A percentile compares a stretch with the other conserved stretches of the same genome.
phyloP scores from a whole-genome alignment of 1,140 invertebrate genomes.

The Choristoneura fumiferana region DNA sequence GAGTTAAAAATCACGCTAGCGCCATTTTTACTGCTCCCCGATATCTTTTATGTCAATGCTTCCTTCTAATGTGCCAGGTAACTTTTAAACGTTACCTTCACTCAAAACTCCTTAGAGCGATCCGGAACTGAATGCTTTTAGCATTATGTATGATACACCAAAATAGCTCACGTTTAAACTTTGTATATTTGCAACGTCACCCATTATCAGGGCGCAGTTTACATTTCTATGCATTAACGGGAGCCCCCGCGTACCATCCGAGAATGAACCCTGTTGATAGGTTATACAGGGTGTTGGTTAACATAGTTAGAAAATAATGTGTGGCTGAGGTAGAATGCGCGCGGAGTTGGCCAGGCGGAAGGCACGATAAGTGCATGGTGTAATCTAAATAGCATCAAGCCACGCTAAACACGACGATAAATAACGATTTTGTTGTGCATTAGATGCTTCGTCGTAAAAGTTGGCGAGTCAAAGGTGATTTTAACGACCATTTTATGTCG shows the following conservation, averaged over 20 bases:
- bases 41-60: too few species aligned
- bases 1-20: too few species aligned
- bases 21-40: too few species aligned
- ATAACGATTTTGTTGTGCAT: neutral
- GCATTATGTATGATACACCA: conserved; percentile 4
- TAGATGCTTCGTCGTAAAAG: neutral
- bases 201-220: conserved; percentile 57
- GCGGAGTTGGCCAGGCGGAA: conserved; percentile 58
- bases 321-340: conserved; percentile 36
- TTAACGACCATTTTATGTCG: neutral
- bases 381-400: conserved; percentile 69
- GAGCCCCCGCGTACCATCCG: conserved; percentile 19
- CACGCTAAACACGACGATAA: neutral
- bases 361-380: conserved; percentile 60
- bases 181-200: conserved; percentile 45
- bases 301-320: conserved; percentile 38
- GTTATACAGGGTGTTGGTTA: conserved; percentile 24
- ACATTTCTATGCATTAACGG: conserved; percentile 64
- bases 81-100: too few species aligned
- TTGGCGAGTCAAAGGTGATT: neutral
- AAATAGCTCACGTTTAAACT: conserved; percentile 48
- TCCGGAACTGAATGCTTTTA: conserved; percentile 13
- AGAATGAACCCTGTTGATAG: conserved; percentile 36
- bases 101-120: neutral
- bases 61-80: too few species aligned